Conservation (phyloP, 2,797 vertebrate genomes). For the Mastacembelus armatus region DNA sequence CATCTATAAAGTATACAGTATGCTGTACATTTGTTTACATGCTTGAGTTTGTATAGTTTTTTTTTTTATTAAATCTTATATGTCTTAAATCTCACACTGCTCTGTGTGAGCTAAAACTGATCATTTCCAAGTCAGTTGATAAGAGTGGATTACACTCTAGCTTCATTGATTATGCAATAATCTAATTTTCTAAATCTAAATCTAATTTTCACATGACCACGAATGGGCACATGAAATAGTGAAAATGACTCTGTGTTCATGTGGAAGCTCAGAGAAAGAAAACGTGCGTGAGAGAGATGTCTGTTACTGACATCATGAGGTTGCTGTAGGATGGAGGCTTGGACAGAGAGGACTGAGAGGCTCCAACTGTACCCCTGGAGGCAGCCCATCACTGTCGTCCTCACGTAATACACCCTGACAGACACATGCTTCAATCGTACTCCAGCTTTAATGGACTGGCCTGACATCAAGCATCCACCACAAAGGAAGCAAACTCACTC, state of each 20-base stretch:
- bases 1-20: not conserved
- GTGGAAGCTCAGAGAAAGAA: not conserved
- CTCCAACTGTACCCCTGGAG: constrained; percentile 60
- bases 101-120: no score
- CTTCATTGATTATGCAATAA: constrained; percentile 15
- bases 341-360: constrained; percentile 39
- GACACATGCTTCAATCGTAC: constrained; percentile 65
- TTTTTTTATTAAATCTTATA: not conserved
- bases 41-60: not conserved
- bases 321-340: constrained; percentile 31
- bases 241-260: constrained; percentile 9
- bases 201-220: constrained; percentile 2
- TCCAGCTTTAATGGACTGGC: constrained; percentile 71
- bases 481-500: constrained; percentile 40
- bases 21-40: no score
- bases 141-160: no score
- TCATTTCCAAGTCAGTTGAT: no score
- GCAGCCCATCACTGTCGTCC: constrained; percentile 69
- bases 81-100: not conserved
- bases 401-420: constrained; percentile 70
- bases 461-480: constrained; percentile 63
- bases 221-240: constrained; percentile 26
- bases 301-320: constrained; percentile 41
- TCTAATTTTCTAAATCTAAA: no score
- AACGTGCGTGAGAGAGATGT: constrained; percentile 4